Base-by-base conservation (phyloP, 2,113 vertebrate species). In the Seriola quinqueradiata region DNA sequence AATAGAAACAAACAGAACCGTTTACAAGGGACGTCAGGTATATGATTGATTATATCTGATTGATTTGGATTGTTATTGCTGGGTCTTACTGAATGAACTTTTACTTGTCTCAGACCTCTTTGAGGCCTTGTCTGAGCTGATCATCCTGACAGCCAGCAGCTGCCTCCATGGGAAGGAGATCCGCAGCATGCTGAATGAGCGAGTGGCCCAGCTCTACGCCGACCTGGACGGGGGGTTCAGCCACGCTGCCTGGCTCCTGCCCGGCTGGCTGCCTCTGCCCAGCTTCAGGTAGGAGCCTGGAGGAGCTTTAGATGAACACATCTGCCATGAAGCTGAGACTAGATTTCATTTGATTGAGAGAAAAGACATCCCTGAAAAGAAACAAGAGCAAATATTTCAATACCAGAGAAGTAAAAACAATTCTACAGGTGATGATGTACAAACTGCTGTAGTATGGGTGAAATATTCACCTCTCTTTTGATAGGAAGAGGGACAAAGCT, bases 161-260 rank as follows among this genome's bases (percentile, higher is more conserved):
- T 99, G 98, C 89, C 95, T 99, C 16, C 98, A 99, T 0, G 98
- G 98, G 50, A 96, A 96, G 61, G 98, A 99, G 85, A 97, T 99
- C 85, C 95, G 98, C 78, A 91, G 95, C 81, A 89, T 98, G 81
- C 92, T 99, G 77, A 85, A 96, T 0, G 97, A 98, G 91, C 92
- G 94, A 50, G 96, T 99, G 85, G 97, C 98, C 8, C 97, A 97
- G 85, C 96, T 99, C 3, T 99, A 99, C 0, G 96, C 97, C 0
- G 98, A 99, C 84, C 87, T 99, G 93, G 98, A 99, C 17, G 98
- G 98, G 25, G 99, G 99, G 1, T 99, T 99, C 83, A 97, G 94
- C 70, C 98, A 97, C 0, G 97, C 96, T 3, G 99, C 98, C 57
- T 99, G 99, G 99, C 95, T 99, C 0, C 92, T 99, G 86, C 99